Base-by-base conservation (phyloP, 2,797 vertebrate species). In the Enteromius paludinosus region DNA sequence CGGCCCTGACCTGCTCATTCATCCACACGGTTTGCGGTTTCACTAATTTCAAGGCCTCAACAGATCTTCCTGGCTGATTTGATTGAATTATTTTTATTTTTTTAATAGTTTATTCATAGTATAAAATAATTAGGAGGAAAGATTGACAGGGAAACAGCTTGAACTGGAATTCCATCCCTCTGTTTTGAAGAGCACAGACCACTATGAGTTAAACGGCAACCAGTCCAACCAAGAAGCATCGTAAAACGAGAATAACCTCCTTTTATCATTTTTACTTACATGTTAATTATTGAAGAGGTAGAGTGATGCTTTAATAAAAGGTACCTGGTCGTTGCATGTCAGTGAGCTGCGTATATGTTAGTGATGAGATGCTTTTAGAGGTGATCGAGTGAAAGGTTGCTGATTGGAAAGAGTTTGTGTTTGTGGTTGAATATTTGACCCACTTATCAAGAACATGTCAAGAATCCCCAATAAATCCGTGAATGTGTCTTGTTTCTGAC, bases 401-500 rank as follows among this genome's bases (percentile, higher is more conserved):
- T 28, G 65, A 81, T 18, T 73, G 79, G 54, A 30, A 15, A 18
- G 43, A 62, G 23, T 62, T 71, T 62, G 56, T 72, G 78, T 72
- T 81, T 64, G 56, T 72, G 56, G 30, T 81, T 62, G 33, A 80
- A 23, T 71, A 23, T 71, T 80, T 72, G 43, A 73, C 79, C 56
- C 62, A 25, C 30, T 20, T 84, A 75, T 76, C 62, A 75, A 30
- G 62, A 25, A 56, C 45, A 65, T 79, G 70, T 74, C 62, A 69
- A 15, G 12, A 75, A 69, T 81, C 78, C 52, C 52, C 71, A 84
- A 84, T 82, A 82, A 82, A 82, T 76, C 64, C 62, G 69, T 76
- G 38, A 76, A 68, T 82, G 80, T 82, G 71, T 75, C 18, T 30
- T 68, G 38, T 66, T 56, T 76, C 66, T 70, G 65, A 59, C 2